Percentiles rank a stretch among this genome's conserved stretches.
Conservation (phyloP, 2,888 invertebrate genomes). For the Eilema depressum region DNA sequence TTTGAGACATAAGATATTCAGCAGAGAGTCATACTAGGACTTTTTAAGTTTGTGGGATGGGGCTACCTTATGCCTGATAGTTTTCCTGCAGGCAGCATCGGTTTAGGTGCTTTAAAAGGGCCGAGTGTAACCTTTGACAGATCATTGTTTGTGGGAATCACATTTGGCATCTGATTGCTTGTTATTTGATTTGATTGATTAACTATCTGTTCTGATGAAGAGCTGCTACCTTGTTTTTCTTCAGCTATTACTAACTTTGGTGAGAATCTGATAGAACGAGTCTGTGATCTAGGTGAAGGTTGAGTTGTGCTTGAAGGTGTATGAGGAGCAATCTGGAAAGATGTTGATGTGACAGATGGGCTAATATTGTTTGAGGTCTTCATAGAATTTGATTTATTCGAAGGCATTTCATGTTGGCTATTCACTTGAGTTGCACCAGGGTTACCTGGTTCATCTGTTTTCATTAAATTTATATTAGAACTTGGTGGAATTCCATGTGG, state of each 20-base stretch:
- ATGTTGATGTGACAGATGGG: slow-evolving; percentile 62
- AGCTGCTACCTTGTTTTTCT: slow-evolving; percentile 74
- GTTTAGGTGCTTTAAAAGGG: slow-evolving; percentile 74
- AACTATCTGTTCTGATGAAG: slow-evolving; percentile 65
- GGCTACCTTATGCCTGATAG: slow-evolving; percentile 71
- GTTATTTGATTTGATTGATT: slow-evolving; percentile 80
- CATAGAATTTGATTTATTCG: slow-evolving; percentile 62
- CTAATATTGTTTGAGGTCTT: slow-evolving; percentile 63
- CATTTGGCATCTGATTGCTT: slow-evolving; percentile 73
- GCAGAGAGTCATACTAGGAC: slow-evolving; percentile 62
- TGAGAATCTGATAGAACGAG: slow-evolving; percentile 84
- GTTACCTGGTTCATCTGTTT: slow-evolving; percentile 68
- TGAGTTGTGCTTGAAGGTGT: slow-evolving; percentile 66
- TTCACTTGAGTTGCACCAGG: slow-evolving; percentile 58
- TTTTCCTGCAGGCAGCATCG: slow-evolving; percentile 67
- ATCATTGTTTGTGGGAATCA: slow-evolving; percentile 69
- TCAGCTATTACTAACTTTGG: slow-evolving; percentile 85
- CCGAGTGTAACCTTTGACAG: slow-evolving; percentile 69
- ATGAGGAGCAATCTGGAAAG: slow-evolving; percentile 67
- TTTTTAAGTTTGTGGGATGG: slow-evolving; percentile 65
- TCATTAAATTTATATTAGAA: slow-evolving; percentile 69
- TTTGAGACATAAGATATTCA: slow-evolving; percentile 64
- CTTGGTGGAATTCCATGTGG: slow-evolving; percentile 74
- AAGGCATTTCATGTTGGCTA: slow-evolving; percentile 64
- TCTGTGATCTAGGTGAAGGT: slow-evolving; percentile 79